Base-by-base conservation (phyloP, 1,140 invertebrate genomes). In the Drosophila quadrilineata region DNA sequence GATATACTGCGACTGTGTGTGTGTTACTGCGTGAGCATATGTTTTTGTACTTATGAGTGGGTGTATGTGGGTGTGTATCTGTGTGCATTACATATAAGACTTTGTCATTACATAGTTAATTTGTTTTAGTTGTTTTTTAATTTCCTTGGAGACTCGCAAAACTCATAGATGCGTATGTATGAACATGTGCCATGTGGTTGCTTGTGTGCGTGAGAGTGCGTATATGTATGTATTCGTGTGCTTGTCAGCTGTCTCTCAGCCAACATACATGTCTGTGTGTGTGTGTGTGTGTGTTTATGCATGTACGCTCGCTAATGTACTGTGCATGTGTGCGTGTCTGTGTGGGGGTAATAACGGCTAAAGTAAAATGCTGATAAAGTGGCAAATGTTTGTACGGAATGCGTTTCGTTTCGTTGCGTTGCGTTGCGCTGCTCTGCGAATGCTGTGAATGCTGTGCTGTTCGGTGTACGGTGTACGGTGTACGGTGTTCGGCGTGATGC, bases 111-210 rank as follows among this genome's bases (percentile, higher is more conserved):
- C 72, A 85, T 79, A 85, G 79, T 85, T 85, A 85, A 85, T 85
- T 79, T 85, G 79, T 85, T 85, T 85, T 85, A 85, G 79, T 85
- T 85, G 79, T 85, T 85, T 85, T 85, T 85, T 85, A 85, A 85
- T 85, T 85, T 85, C 79, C 79, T 85, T 85, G 46, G 79, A 85
- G 79, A 85, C 58, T 85, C 79, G 79, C 74, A 84, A 79, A 79
- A 79, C 66, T 56, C 73, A 58, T 67, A 73, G 68, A 84, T 65
- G 77, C 68, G 77, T 49, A 35, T 46, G 36, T 36, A 35, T 50
- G 21, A 17, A 22, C 48, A 24, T 46, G 43, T 31, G 22, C 10
- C 26, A 26, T 33, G 22, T 41, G 22, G 10, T n/a, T 24, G 43
- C 9, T 35, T 36, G 21, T 38, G 24, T 19, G 19, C 35, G 17